Conservation (phyloP, 2,888 invertebrate species). For the Callinectes sapidus region DNA sequence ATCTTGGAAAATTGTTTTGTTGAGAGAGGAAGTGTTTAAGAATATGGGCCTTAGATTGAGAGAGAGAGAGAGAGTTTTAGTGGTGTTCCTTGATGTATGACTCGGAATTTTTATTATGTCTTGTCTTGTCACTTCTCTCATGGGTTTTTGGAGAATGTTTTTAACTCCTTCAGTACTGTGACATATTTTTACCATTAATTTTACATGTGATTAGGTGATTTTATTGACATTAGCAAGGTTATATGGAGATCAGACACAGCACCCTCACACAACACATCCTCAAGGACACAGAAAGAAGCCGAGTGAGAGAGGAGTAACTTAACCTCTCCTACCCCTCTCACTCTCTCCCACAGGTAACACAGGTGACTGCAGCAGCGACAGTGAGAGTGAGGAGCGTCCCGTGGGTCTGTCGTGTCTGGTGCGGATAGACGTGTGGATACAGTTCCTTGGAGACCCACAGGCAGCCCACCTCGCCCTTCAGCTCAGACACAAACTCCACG, state of each 20-base stretch:
- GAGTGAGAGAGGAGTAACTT: background rate
- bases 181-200: too few species aligned
- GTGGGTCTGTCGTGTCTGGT: constrained; percentile 78
- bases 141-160: too few species aligned
- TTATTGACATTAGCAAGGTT: too few species aligned
- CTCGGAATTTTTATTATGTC: background rate
- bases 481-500: constrained; percentile 85
- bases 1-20: too few species aligned
- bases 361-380: constrained; percentile 74
- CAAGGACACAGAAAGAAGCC: background rate
- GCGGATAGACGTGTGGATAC: constrained; percentile 85
- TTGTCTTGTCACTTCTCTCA: too few species aligned
- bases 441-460: constrained; percentile 83
- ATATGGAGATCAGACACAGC: background rate
- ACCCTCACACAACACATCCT: background rate
- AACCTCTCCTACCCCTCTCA: background rate
- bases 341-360: constrained; percentile 39
- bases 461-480: constrained; percentile 82
- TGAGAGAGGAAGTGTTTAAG: too few species aligned
- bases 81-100: background rate
- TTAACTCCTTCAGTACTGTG: too few species aligned
- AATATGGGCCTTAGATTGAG: too few species aligned
- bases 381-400: constrained; percentile 74
- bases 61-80: background rate
- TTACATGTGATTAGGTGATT: too few species aligned